phyloP scores from a whole-genome alignment of 2,113 vertebrate genomes.

The Vimba vimba region DNA sequence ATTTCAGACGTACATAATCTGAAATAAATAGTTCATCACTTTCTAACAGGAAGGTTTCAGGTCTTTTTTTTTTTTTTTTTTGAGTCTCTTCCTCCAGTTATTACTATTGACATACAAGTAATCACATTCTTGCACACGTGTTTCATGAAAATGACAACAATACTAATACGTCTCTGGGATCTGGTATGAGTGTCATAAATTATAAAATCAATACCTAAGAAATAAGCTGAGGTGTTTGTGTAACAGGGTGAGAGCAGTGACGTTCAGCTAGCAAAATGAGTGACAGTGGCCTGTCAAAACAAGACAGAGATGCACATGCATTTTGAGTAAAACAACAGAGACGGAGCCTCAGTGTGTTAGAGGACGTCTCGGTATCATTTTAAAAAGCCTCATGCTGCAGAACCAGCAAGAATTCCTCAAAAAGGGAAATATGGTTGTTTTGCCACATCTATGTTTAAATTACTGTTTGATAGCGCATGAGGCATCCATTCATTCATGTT shows the following conservation, averaged over 20 bases:
- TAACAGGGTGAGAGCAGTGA: background rate
- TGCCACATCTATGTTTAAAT: background rate
- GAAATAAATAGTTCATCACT: conserved; percentile 46
- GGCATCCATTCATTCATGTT: conserved; percentile 9
- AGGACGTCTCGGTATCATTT: background rate
- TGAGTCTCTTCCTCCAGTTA: background rate
- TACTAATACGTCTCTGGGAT: background rate
- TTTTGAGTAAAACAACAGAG: background rate
- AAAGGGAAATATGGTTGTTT: conserved; percentile 10
- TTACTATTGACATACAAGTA: background rate
- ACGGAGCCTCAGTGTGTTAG: background rate
- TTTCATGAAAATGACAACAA: conserved; percentile 1
- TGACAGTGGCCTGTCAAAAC: background rate
- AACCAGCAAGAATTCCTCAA: background rate
- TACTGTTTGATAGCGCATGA: background rate
- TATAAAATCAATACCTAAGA: conserved; percentile 26
- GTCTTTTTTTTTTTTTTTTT: background rate
- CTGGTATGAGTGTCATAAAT: conserved; percentile 38
- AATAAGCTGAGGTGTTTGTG: background rate
- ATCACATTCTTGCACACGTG: conserved; percentile 14
- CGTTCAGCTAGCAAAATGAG: background rate
- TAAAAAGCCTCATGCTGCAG: background rate
- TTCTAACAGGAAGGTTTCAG: background rate
- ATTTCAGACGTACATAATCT: conserved; percentile 9
- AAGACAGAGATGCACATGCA: conserved; percentile 3